Percentiles rank a stretch among this genome's conserved stretches.
Evolutionary conservation across 1,140 invertebrate genomes (phyloP).

Genomic region (Arion vulgaris): DNA sequence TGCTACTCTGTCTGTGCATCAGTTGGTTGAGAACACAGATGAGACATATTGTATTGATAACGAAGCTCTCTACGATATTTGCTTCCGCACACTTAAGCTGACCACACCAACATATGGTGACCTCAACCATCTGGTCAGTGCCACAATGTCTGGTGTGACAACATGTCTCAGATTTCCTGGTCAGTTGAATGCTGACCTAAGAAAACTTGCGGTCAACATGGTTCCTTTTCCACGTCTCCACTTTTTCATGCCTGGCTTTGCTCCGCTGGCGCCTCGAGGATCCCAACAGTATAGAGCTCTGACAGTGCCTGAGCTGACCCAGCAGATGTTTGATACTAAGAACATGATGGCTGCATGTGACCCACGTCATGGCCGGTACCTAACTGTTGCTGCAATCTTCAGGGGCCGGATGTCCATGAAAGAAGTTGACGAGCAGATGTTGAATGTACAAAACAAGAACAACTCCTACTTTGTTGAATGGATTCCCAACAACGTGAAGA

Average conservation of each 20-base stretch:
- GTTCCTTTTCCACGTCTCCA: slow-evolving; percentile 80
- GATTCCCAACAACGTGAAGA: slow-evolving; percentile 83
- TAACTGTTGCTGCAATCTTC: slow-evolving; percentile 94
- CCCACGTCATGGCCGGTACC: slow-evolving; percentile 81
- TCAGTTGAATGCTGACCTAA: slow-evolving; percentile 86
- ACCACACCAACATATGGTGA: slow-evolving; percentile 28
- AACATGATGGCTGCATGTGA: slow-evolving; percentile 31
- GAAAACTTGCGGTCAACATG: slow-evolving; percentile 77
- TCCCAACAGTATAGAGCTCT: slow-evolving; percentile 73
- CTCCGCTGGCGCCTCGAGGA: slow-evolving; percentile 78
- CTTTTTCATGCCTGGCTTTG: slow-evolving; percentile 86
- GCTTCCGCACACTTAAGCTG: slow-evolving; percentile 84
- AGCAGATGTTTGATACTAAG: slow-evolving; percentile 46
- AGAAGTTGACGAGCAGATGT: slow-evolving; percentile 66
- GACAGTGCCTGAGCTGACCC: slow-evolving; percentile 87
- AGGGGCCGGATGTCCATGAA: slow-evolving; percentile 77
- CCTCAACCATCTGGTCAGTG: slow-evolving; percentile 64
- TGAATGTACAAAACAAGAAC: slow-evolving; percentile 92
- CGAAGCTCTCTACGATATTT: slow-evolving; percentile 86
- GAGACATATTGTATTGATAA: slow-evolving; percentile 28
- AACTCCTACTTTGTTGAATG: slow-evolving; percentile 82
- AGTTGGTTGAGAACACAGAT: slow-evolving; percentile 82
- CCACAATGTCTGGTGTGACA: slow-evolving; percentile 83
- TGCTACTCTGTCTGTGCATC: slow-evolving; percentile 81
- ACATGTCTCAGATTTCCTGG: slow-evolving; percentile 36